phyloP scores from a whole-genome alignment of 2,888 invertebrate species.

The Agriotes lineatus region DNA sequence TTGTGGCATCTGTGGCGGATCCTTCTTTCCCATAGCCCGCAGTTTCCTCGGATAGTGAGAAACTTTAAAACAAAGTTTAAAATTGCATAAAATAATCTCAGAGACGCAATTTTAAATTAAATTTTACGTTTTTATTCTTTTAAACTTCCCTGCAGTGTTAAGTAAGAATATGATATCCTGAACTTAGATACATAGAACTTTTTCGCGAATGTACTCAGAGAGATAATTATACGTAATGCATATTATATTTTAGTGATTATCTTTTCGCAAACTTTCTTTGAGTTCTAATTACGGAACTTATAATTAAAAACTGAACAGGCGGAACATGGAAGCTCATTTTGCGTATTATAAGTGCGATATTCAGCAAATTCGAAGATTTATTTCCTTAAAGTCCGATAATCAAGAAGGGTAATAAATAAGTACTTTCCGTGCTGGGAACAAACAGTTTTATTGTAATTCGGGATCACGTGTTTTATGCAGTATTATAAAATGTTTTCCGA shows the following conservation, averaged over 20 bases:
- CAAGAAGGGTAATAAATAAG: too few relatives aligned
- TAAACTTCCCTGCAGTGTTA: slow-evolving; percentile 33
- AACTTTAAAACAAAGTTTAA: slow-evolving; percentile 39
- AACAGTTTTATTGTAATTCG: too few relatives aligned
- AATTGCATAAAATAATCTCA: slow-evolving; percentile 39
- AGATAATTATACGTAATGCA: slow-evolving; percentile 33
- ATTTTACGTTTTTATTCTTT: slow-evolving; percentile 29
- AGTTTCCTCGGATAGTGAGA: background rate
- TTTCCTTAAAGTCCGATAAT: background rate
- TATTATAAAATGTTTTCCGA: too few relatives aligned
- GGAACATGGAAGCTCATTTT: background rate
- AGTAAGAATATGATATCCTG: slow-evolving; percentile 31
- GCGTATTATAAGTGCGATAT: background rate
- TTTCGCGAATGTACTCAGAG: slow-evolving; percentile 16
- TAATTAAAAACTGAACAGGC: slow-evolving; percentile 34
- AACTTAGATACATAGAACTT: slow-evolving; percentile 27
- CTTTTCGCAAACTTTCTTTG: slow-evolving; percentile 29
- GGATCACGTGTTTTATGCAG: too few relatives aligned
- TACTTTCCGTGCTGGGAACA: too few relatives aligned
- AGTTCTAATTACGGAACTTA: slow-evolving; percentile 31
- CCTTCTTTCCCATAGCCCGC: background rate
- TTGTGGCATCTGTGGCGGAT: background rate
- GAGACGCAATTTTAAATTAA: slow-evolving; percentile 37
- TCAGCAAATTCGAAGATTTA: background rate
- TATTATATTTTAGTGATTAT: slow-evolving; percentile 35